Evolutionary conservation across 2,113 vertebrate species (phyloP).

Genomic region (Entomyzon cyanotis): DNA sequence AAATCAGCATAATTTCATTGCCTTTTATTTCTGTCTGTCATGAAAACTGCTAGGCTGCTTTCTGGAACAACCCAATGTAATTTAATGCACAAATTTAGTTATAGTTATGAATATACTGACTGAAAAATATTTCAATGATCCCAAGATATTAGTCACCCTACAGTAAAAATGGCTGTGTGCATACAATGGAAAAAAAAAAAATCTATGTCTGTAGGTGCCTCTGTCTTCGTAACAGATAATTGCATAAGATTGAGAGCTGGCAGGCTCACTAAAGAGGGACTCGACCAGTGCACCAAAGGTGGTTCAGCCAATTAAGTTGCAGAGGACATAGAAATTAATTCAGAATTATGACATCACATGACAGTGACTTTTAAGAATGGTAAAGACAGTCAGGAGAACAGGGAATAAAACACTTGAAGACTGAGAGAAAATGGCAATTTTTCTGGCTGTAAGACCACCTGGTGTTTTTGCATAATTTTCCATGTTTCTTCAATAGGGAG

Average conservation of each 20-base stretch:
- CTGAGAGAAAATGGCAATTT: neutral
- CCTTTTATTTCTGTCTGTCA: slow-evolving; percentile 75
- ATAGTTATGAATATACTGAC: slow-evolving; percentile 63
- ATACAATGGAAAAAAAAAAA: neutral
- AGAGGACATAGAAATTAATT: slow-evolving; percentile 13
- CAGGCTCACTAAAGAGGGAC: neutral
- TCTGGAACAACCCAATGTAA: slow-evolving; percentile 39
- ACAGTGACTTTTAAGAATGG: neutral
- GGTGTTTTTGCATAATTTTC: neutral
- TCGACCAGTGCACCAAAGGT: neutral
- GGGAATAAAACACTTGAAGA: neutral
- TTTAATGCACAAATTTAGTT: slow-evolving; percentile 57
- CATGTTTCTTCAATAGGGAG: neutral
- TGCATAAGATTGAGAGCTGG: neutral
- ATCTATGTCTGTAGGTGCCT: neutral
- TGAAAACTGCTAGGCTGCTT: slow-evolving; percentile 64
- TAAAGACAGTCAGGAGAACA: neutral
- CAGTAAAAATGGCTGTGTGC: slow-evolving; percentile 37
- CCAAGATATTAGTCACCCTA: slow-evolving; percentile 62
- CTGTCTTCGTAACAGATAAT: slow-evolving; percentile 19
- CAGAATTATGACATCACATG: neutral
- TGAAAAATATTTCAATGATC: slow-evolving; percentile 72
- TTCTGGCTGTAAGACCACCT: neutral
- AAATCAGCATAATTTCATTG: slow-evolving; percentile 80
- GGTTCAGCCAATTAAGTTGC: neutral